These are phyloP conservation scores for Tethya wilhelma DNA, from an alignment of 37 sponge, comb jelly and placozoan species.

Conservation along the genomic window DNA sequence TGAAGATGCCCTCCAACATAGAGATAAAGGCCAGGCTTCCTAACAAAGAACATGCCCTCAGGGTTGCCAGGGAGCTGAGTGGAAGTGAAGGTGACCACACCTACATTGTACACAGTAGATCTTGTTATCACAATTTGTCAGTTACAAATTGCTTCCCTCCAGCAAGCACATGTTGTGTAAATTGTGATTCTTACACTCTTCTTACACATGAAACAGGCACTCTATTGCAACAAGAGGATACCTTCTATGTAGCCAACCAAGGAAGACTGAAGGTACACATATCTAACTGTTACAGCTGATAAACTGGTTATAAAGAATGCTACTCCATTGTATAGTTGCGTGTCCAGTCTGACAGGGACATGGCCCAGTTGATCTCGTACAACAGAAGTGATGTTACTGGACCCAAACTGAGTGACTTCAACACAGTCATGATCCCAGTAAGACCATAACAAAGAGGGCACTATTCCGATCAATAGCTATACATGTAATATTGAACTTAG, in stretches of 20 bases:
- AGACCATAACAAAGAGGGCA: background rate
- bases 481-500: too few relatives aligned
- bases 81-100: constrained; percentile 42
- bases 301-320: background rate
- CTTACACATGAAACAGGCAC: constrained; percentile 20
- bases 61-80: constrained; percentile 45
- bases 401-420: constrained; percentile 72
- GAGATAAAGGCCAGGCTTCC: constrained; percentile 71
- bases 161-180: too few relatives aligned
- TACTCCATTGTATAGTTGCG: constrained; percentile 37
- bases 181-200: background rate
- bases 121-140: too few relatives aligned
- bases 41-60: constrained; percentile 15
- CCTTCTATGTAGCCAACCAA: constrained; percentile 57
- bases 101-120: background rate
- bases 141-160: too few relatives aligned
- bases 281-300: background rate
- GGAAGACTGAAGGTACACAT: constrained; percentile 82
- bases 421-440: constrained; percentile 9
- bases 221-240: constrained; percentile 73
- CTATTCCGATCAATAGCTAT: too few relatives aligned
- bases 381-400: constrained; percentile 53
- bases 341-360: constrained; percentile 13
- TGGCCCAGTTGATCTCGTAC: constrained; percentile 73
- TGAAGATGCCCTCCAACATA: constrained; percentile 77